Base-by-base conservation (phyloP, 2,888 invertebrate genomes). In the Luperina testacea region DNA sequence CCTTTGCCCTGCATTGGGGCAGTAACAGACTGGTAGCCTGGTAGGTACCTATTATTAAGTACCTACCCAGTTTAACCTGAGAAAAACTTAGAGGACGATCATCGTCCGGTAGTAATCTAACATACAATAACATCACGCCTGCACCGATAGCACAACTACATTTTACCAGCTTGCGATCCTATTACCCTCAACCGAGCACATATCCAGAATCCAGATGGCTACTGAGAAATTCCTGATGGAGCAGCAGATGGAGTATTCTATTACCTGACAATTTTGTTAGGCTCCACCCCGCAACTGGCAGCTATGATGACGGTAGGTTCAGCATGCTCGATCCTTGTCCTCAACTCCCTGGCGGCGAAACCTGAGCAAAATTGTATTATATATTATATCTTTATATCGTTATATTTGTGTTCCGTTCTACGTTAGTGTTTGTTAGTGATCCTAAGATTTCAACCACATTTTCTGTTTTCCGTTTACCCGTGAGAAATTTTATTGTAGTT, bases 281-380 rank as follows among this genome's bases (percentile, higher is more conserved):
- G 99, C 93, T 99, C 99, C 20, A 99, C 97, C 1, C 99, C 99
- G 92, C 98, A 99, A 94, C 98, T 99, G 0, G 99, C 99, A 1
- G 98, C 98, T 57, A 99, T 98, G 51, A 99, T 98, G 8, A 99
- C 97, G 90, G 98, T 98, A 0, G 99, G 99, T 93, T 98, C 97
- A 0, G 98, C 98, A 92, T 99, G 99, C 90, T 98, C 98, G 75
- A 99, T 99, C 84, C 99, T 97, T 0, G 98, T 97, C 65, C 98
- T 97, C 13, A 99, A 96, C 93, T 99, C 99, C 85, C 98, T 97
- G 0, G 99, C 98, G 0, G 99, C 99, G 92, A 99, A 99, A 71
- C 99, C 98, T 98, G 94, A 17, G 59, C 24, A 45, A 32, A 38
- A 38, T 38, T 38, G 6, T 38, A 38, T 32, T 32, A 32, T 32